Percentiles rank a stretch among this genome's conserved stretches.
Evolutionary conservation across 1,140 invertebrate genomes (phyloP).

Genomic region (Eufriesea mexicana): DNA sequence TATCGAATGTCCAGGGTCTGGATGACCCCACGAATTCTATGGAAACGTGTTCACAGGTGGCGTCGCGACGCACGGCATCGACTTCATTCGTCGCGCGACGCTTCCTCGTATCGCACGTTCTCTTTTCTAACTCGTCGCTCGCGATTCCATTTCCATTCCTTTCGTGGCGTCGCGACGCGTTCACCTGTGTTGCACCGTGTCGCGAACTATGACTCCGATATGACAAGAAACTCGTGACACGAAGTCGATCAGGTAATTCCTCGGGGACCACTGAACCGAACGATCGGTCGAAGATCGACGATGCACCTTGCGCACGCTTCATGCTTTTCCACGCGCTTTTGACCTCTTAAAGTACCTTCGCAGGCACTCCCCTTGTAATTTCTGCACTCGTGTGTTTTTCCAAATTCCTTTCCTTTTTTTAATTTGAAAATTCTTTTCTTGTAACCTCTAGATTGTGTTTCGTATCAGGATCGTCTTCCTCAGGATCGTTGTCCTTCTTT

Average conservation of each 20-base stretch:
- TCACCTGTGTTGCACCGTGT: not conserved
- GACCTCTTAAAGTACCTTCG: not conserved
- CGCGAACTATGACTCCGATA: not conserved
- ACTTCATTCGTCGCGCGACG: slow-evolving; percentile 69
- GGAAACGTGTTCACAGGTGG: slow-evolving; percentile 59
- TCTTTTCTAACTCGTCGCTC: too few relatives aligned
- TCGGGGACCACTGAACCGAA: not conserved
- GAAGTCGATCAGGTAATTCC: slow-evolving; percentile 29
- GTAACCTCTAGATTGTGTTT: too few relatives aligned
- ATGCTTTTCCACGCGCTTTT: too few relatives aligned
- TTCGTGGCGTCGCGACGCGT: not conserved
- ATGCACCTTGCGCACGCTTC: not conserved
- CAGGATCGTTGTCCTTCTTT: too few relatives aligned
- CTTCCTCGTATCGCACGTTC: slow-evolving; percentile 63
- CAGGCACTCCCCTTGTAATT: not conserved
- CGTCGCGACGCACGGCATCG: slow-evolving; percentile 62
- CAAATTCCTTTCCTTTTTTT: too few relatives aligned
- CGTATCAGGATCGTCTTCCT: too few relatives aligned
- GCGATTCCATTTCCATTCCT: not conserved
- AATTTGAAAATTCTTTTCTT: too few relatives aligned
- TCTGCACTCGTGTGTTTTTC: not conserved
- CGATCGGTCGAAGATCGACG: not conserved
- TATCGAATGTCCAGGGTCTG: not conserved
- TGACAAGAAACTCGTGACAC: slow-evolving; percentile 5
- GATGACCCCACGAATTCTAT: slow-evolving; percentile 7